These are phyloP conservation scores for Dromococcyx pavoninus DNA, from an alignment of 2,797 vertebrate species.

Conservation along the genomic window DNA sequence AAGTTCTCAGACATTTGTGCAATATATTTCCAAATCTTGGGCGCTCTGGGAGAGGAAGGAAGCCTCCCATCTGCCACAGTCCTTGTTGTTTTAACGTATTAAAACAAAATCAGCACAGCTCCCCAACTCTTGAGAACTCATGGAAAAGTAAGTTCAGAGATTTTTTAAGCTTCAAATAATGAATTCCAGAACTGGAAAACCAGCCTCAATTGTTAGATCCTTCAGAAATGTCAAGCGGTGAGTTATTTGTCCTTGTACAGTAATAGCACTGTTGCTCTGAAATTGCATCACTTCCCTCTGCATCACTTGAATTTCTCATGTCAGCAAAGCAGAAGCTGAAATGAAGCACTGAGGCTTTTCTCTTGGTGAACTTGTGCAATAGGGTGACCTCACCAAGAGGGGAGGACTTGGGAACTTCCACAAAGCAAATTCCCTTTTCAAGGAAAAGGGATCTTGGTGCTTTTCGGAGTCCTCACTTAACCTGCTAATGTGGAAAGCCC, in stretches of 20 bases:
- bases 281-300: slow-evolving; percentile 17
- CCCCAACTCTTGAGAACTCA: not conserved
- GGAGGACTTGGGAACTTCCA: not conserved
- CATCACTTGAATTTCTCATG: not conserved
- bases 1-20: slow-evolving; percentile 77
- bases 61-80: not conserved
- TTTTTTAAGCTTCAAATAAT: not conserved
- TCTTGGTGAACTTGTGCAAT: slow-evolving; percentile 74
- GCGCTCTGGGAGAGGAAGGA: slow-evolving; percentile 4
- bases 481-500: not conserved
- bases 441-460: not conserved
- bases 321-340: slow-evolving; percentile 15
- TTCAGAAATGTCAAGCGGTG: not conserved
- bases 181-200: slow-evolving; percentile 1
- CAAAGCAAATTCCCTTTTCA: slow-evolving; percentile 13
- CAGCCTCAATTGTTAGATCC: not conserved
- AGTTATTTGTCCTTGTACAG: not conserved
- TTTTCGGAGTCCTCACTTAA: not conserved
- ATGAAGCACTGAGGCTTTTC: slow-evolving; percentile 18
- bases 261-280: not conserved
- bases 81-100: not conserved
- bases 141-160: not conserved
- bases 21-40: slow-evolving; percentile 55
- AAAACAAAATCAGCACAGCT: not conserved
- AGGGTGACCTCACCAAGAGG: slow-evolving; percentile 47